Base-by-base conservation (phyloP, 1,140 invertebrate species). In the Globodera ellingtonae region DNA sequence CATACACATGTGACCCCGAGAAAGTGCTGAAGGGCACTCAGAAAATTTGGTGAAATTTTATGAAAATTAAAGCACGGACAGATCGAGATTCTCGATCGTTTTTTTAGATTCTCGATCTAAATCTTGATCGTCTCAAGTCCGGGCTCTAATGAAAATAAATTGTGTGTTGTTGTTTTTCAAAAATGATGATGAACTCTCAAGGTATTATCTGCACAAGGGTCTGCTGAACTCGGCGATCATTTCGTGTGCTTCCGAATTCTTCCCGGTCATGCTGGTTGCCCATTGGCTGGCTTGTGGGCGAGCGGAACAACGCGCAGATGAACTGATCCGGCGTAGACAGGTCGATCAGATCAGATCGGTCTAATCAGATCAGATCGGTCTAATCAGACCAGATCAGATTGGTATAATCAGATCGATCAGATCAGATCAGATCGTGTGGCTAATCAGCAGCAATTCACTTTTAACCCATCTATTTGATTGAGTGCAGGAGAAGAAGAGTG, bases 171-270 rank as follows among this genome's bases (percentile, higher is more conserved):
- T 35, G 35, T 35, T 3, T 35, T 35, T 35, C 35, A 35, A 35
- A 35, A 35, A 35, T 35, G 35, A 35, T 35, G 24, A 35, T 35
- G 35, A 35, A 2, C 35, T 21, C 21, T 9, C 9, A 79, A 77
- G 85, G 85, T 89, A 89, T 72, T 89, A 89, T 75, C 76, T 89
- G 35, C 89, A 89, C 83, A 89, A 89, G 78, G 87, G 87, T 21
- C 67, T 89, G 24, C 77, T 89, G 9, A 86, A 82, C 72, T 80
- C 84, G 13, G 82, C 88, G 5, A 84, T 89, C 71, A 89, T 89
- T 66, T 87, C 88, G 7, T 89, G 87, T 83, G 87, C 87, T 35
- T 89, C 87, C 74, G 87, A 89, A 80, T 89, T 89, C 78, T 89
- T 89, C 79, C 87, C 87, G 8, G 88, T 89, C 46, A 78, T 89